Evolutionary conservation across 2,888 invertebrate species (phyloP), one percentile per base, ranked within the genome.

Genomic region (Synergus umbraculus): DNA sequence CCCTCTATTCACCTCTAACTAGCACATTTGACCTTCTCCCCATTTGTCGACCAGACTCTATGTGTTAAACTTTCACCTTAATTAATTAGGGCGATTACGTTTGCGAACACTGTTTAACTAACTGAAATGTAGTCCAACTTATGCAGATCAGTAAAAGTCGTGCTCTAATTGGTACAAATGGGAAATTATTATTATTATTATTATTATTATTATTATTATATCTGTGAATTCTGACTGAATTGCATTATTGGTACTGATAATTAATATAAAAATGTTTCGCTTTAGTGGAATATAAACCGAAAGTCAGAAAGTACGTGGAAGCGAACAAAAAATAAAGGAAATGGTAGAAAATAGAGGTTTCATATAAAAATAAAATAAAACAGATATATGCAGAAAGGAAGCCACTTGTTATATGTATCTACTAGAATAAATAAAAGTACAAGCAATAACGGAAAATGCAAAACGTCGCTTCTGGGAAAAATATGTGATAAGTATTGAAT

Each of bases 1-100:
- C 73, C 73, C 9, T 54, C 37, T 12, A 73, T 22, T 73, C 37
- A 12, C 49, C n/a, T 37, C 37, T 7, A 73, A 73, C 49, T n/a
- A 29, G 49, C 15, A 60, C 60, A 73, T 37, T 49, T 73, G 73
- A 73, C 73, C 73, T 73, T n/a, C 29, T 49, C 73, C 12, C 73
- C 73, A 73, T 73, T 73, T 73, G 73, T 73, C 73, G 73, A 49
- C 69, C 49, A 46, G n/a, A 73, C 73, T 73, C 37, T 10, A 73
- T 29, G 37, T 54, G 73, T 73, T 73, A 73, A 84, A 82, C 81
- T 83, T 84, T 84, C 83, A 81, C 83, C 73, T 80, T 81, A 84
- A 84, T 84, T 83, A 84, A 84, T 84, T 84, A 83, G 83, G 76
- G 79, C 83, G 80, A 84, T 84, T 84, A 84, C 82, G n/a, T 49